Base-by-base conservation (phyloP, 2,113 vertebrate genomes). In the Spilogale gracilis region DNA sequence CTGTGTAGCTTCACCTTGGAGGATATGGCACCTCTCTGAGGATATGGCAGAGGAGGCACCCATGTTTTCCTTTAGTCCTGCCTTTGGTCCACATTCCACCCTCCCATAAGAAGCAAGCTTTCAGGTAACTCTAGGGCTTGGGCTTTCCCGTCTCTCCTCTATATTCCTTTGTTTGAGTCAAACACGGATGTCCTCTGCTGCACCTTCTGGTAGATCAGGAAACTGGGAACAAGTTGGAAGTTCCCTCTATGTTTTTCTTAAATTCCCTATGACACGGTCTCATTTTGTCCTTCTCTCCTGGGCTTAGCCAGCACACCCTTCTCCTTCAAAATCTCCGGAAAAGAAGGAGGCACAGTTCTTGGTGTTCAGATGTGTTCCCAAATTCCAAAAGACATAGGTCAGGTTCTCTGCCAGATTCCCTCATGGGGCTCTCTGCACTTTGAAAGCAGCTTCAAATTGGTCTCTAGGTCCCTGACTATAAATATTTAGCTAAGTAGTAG, bases 271-370 rank as follows among this genome's bases (percentile, higher is more conserved):
- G 54, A 25, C 17, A 23, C 56, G 20, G 12, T 83, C 17, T 94
- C 65, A 83, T 90, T 96, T 67, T 32, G 16, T 65, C 12, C 21
- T 2, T 17, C 27, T 50, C 82, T 93, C 0, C 25, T 82, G 48
- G 30, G 10, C 21, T 94, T 5, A 78, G 30, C n/a, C 43, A 60
- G 13, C 18, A 32, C 61, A 23, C 63, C 5, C 79, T 43, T 54
- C 38, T 79, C 25, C n/a, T 96, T 86, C 43, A 88, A 67, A 93
- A 83, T 90, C 38, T 79, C n/a, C 14, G 18, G 83, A 38, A 89
- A 92, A 96, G 9, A 65, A 89, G n/a, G 56, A 74, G 11, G 25
- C 50, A 85, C 18, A 45, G 45, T 74, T 80, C 32, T 65, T 43
- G 32, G 27, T 58, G 25, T 90, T 92, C 58, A 81, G 63, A 76